Base-by-base conservation (phyloP, 2,888 invertebrate species). In the Andrena trimmerana region DNA sequence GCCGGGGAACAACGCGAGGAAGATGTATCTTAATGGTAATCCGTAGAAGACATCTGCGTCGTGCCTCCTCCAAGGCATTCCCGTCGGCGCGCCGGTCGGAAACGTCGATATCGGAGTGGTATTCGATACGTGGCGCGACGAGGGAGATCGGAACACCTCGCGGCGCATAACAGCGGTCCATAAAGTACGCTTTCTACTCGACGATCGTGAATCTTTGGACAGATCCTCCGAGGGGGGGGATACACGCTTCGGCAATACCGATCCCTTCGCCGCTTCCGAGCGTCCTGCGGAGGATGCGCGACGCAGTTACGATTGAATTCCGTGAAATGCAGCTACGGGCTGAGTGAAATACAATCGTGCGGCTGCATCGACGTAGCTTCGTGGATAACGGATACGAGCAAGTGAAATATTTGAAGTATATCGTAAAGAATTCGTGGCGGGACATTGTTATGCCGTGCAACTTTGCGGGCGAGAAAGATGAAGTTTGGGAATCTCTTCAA, bases 21-120 rank as follows among this genome's bases (percentile, higher is more conserved):
- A 87, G 86, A 91, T 88, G 88, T 89, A 85, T 86, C 86, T 90
- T 90, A 90, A 90, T 91, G 87, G 84, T 89, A 90, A 90, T 89
- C 91, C 88, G 77, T 69, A 67, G 89, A 83, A 89, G 85, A 89
- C 90, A 90, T 90, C 88, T 89, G 89, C 80, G 77, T 48, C 78
- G 65, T 66, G 52, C 13, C 29, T 31, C 13, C n/a, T 57, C 16
- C 33, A 4, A 10, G 57, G 24, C 24, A 24, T 27, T 57, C 57
- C 24, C 24, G 57, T 27, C 57, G 20, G 27, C 57, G 42, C 42
- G 16, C 10, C 57, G 1, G 24, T 57, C 24, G 57, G 24, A 57
- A 27, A 57, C 24, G 24, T 24, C 52, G 52, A 52, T 52, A 52
- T 52, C 52, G 52, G 20, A 52, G 52, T 52, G n/a, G 54, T 31